Evolutionary conservation across 2,113 vertebrate genomes (phyloP).

Genomic region (Pachycephala philippinensis): DNA sequence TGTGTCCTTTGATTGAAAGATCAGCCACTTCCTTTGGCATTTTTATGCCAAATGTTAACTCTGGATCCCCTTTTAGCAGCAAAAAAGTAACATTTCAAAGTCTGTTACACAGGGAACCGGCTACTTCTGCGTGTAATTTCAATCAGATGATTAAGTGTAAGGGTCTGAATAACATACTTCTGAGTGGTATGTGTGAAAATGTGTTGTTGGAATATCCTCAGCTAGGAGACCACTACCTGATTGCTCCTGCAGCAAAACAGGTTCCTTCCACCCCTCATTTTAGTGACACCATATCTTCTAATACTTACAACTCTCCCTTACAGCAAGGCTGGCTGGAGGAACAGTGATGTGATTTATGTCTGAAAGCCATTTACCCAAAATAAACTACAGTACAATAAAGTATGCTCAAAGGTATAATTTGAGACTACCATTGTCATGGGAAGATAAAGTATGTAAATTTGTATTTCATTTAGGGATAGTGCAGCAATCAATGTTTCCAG

Average conservation of each 20-base stretch:
- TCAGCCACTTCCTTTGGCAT: neutral
- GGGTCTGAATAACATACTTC: neutral
- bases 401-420: neutral
- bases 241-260: neutral
- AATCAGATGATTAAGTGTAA: neutral
- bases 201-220: neutral
- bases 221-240: neutral
- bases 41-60: neutral
- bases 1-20: neutral
- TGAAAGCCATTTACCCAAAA: constrained; percentile 1
- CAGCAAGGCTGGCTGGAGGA: neutral
- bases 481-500: constrained; percentile 2
- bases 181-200: neutral
- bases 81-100: neutral
- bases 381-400: constrained; percentile 17
- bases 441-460: neutral
- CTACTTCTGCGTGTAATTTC: neutral
- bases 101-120: neutral
- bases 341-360: neutral
- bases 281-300: neutral
- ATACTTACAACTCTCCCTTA: neutral
- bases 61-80: neutral
- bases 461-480: neutral
- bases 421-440: neutral
- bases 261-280: neutral